Base-by-base conservation (phyloP, 2,113 vertebrate genomes). In the Gadus chalcogrammus region DNA sequence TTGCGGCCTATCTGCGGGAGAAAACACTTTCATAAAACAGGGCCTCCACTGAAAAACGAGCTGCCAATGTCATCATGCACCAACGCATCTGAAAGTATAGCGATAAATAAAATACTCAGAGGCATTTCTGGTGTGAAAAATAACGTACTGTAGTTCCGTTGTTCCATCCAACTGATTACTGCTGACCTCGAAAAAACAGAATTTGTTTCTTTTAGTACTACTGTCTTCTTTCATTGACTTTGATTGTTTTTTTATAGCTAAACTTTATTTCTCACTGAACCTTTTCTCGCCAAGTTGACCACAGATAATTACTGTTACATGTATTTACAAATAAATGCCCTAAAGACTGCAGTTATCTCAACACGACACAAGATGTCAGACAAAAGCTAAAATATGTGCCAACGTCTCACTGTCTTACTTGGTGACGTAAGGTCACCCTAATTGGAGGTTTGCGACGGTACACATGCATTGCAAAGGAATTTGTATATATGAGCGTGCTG, bases 11-110 rank as follows among this genome's bases (percentile, higher is more conserved):
- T 90, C 89, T 84, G 82, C 78, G 61, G 79, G 31, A 35, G 60
- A 84, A 69, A 72, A 80, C 71, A 60, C 79, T 86, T 87, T 85
- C 78, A 89, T 91, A 89, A 91, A 91, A 85, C 64, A 83, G 67
- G 63, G 48, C 79, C 87, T 88, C 85, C 83, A 82, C 85, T 89
- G 79, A 78, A 87, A 89, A 90, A 82, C 69, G 77, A 84, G 70
- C 55, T 20, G 58, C 64, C 66, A 61, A 59, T 73, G 76, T 72
- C 77, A 52, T 85, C 82, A 78, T 55, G 12, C 24, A 15, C 62
- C 62, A 64, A 31, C 3, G 15, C 11, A 68, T 22, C 73, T 61
- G 38, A 17, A 58, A 0, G 27, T 77, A 55, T 18, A 76, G 58
- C 72, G 68, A 73, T 72, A 74, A 69, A 81, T 61, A 22, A 77